phyloP scores from a whole-genome alignment of 2,888 invertebrate genomes.

The Drosophila mercatorum region DNA sequence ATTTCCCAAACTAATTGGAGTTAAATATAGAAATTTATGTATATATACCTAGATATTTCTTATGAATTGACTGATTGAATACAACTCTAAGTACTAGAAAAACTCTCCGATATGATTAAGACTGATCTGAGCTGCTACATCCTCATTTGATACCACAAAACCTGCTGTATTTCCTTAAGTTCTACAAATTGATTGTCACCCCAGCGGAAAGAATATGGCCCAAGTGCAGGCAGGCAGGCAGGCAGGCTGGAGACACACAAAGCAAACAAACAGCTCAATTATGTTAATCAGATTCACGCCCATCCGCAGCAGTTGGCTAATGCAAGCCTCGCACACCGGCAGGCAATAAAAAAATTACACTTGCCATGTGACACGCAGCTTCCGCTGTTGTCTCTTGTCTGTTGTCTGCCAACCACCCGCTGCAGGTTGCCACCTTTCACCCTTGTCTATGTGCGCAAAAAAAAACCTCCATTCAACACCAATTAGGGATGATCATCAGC shows the following conservation, averaged over 20 bases:
- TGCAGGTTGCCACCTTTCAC: conserved; percentile 73
- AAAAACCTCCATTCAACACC: conserved; percentile 85
- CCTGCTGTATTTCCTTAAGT: background rate
- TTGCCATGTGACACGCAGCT: conserved; percentile 57
- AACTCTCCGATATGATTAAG: no score
- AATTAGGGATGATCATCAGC: conserved; percentile 84
- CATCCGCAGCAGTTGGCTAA: conserved; percentile 60
- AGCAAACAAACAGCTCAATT: conserved; percentile 78
- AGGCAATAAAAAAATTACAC: conserved; percentile 52
- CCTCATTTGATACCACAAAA: background rate
- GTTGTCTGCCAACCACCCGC: conserved; percentile 37
- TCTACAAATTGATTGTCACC: conserved; percentile 41
- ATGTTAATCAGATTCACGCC: conserved; percentile 81
- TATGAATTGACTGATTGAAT: no score
- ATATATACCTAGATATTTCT: no score
- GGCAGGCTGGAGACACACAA: background rate
- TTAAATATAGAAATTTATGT: no score
- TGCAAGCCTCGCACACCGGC: conserved; percentile 26
- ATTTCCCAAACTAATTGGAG: no score
- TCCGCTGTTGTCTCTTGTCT: conserved; percentile 22
- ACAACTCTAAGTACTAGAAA: no score
- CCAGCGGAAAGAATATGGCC: conserved; percentile 16
- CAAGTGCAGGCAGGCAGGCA: conserved; percentile 13
- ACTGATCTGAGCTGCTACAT: background rate
- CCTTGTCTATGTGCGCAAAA: conserved; percentile 34